Percentiles rank a stretch among this genome's conserved stretches.
These are phyloP conservation scores for Lerista edwardsae DNA, from an alignment of 2,797 vertebrate species.

Conservation along the genomic window DNA sequence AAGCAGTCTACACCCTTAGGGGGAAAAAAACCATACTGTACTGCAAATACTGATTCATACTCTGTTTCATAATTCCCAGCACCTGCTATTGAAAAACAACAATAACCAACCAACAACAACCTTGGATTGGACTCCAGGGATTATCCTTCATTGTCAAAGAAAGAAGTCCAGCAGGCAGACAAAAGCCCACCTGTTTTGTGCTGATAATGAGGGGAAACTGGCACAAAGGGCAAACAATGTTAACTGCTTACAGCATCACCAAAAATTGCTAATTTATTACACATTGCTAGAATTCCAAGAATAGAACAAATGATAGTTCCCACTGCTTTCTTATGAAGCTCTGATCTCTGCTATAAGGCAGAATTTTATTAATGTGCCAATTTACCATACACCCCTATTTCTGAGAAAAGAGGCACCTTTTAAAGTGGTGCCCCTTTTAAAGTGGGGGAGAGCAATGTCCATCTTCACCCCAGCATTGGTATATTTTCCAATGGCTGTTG, in stretches of 20 bases:
- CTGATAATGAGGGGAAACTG: background rate
- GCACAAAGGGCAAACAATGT: background rate
- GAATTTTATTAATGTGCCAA: background rate
- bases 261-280: background rate
- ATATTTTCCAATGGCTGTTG: too few relatives aligned
- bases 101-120: too few relatives aligned
- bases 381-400: background rate
- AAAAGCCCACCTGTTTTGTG: too few relatives aligned
- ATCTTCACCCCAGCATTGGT: too few relatives aligned
- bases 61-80: background rate
- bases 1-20: background rate
- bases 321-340: background rate
- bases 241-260: background rate
- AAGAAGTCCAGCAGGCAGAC: background rate
- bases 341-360: background rate
- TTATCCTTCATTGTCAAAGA: background rate
- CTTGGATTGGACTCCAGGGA: background rate
- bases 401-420: background rate
- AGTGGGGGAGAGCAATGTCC: too few relatives aligned
- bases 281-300: constrained; percentile 10
- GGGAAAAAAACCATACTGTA: background rate
- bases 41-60: too few relatives aligned
- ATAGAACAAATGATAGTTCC: background rate
- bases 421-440: too few relatives aligned
- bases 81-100: background rate